Evolutionary conservation across 2,797 vertebrate species (phyloP).

Genomic region (Eidolon dupreanum): DNA sequence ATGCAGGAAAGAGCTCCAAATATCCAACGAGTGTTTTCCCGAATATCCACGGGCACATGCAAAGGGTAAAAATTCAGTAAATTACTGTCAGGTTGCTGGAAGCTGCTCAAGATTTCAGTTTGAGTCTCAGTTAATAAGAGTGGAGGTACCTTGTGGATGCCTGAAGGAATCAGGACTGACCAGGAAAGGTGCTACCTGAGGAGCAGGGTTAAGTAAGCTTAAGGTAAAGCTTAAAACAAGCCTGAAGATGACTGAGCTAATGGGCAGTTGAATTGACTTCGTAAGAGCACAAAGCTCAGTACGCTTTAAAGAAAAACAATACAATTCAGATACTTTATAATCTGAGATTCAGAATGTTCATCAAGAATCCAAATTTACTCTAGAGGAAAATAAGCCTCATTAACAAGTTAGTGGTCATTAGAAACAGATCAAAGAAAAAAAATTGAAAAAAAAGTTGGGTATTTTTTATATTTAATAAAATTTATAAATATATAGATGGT

Average conservation of each 20-base stretch:
- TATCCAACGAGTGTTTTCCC: background rate
- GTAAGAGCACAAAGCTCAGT: background rate
- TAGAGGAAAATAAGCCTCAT: background rate
- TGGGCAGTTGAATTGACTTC: background rate
- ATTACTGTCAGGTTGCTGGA: background rate
- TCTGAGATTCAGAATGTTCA: background rate
- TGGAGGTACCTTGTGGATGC: no score
- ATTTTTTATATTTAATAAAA: background rate
- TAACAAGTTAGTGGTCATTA: background rate
- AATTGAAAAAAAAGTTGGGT: background rate
- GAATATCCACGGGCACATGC: background rate
- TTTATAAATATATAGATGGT: background rate
- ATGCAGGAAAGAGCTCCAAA: background rate
- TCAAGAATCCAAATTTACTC: background rate
- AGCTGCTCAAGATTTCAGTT: background rate
- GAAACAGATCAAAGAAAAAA: background rate
- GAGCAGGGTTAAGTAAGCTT: background rate
- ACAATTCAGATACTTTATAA: background rate
- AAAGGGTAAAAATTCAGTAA: background rate
- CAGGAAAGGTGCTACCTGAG: background rate
- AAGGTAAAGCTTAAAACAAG: background rate
- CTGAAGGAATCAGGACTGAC: background rate
- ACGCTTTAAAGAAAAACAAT: background rate
- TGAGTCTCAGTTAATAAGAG: background rate
- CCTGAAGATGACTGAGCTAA: background rate